Conservation (phyloP, 2,888 invertebrate genomes). For the Nycteola revayana region DNA sequence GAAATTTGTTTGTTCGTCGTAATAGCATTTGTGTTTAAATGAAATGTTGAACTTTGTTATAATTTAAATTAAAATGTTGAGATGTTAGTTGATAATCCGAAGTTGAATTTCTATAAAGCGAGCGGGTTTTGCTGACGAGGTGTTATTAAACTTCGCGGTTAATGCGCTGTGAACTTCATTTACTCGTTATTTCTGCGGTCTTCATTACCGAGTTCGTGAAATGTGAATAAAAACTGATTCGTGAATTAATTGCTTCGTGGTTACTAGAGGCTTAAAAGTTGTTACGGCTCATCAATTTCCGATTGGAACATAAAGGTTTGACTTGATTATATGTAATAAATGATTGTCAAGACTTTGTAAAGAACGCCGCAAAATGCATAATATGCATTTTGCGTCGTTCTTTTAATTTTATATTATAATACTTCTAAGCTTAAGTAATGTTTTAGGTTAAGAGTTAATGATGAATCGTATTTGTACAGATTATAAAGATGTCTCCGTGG, state of each 20-base stretch:
- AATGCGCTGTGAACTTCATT: conserved; percentile 42
- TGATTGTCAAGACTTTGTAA: too few species aligned
- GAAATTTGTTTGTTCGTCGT: conserved; percentile 4
- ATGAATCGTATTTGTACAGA: too few species aligned
- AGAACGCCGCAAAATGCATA: too few species aligned
- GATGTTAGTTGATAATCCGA: conserved; percentile 33
- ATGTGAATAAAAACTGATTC: conserved; percentile 31
- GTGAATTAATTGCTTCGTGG: conserved; percentile 14
- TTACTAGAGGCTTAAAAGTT: too few species aligned
- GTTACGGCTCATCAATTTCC: too few species aligned
- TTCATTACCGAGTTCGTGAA: conserved; percentile 30
- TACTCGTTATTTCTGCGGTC: conserved; percentile 34
- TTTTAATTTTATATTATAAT: too few species aligned
- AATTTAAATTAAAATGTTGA: conserved; percentile 17
- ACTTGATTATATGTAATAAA: too few species aligned
- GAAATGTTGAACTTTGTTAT: conserved; percentile 19
- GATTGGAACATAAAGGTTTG: too few species aligned
- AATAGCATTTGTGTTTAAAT: conserved; percentile 15
- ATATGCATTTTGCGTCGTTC: too few species aligned
- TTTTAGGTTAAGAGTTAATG: too few species aligned
- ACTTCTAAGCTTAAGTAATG: too few species aligned
- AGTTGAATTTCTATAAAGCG: conserved; percentile 31
- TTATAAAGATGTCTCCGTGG: too few species aligned
- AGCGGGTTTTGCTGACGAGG: conserved; percentile 14
- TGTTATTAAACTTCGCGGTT: conserved; percentile 35